Base-by-base conservation (phyloP, 2,888 invertebrate genomes). In the Flexamia atlantica region DNA sequence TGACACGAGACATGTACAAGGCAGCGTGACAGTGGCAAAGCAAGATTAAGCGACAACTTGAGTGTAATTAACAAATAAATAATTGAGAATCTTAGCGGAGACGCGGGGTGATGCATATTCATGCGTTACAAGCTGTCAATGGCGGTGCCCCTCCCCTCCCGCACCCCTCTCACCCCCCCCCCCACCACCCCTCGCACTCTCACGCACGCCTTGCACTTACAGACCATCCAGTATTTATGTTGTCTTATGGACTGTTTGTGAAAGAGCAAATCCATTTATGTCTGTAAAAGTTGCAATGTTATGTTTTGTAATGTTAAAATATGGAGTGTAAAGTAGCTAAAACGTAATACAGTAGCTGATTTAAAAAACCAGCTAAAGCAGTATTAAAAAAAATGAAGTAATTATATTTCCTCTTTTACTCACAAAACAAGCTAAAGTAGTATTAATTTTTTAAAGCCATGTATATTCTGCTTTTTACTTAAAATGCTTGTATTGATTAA, bases 51-150 rank as follows among this genome's bases (percentile, higher is more conserved):
- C 28, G 79, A 53, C 79, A 28, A 79, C 57, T 79, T 30, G 32
- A 79, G 57, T 53, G 79, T 79, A 79, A 79, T 79, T 79, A 79
- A 53, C 79, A 79, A 79, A 79, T 79, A 79, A 79, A 79, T 79
- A 79, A 79, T 79, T 79, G 79, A 79, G 79, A 79, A 79, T 79
- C 79, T 79, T 79, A 79, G 79, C 50, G 32, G 30, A 5, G 42
- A 42, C 40, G 74, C 50, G 7, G n/a, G 64, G 64, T n/a, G 53
- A 57, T 79, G 79, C 46, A 79, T 79, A 79, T 79, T 53, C 79
- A 79, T 79, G 79, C 25, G 50, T 53, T 79, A 79, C 79, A 50
- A 50, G 50, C 50, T 79, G 79, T 79, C 79, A 79, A 79, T 79
- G 79, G 79, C 79, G 79, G 57, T 57, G 36, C 20, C 20, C 23